Conservation (phyloP, 2,888 invertebrate species). For the Epinotia demarniana region DNA sequence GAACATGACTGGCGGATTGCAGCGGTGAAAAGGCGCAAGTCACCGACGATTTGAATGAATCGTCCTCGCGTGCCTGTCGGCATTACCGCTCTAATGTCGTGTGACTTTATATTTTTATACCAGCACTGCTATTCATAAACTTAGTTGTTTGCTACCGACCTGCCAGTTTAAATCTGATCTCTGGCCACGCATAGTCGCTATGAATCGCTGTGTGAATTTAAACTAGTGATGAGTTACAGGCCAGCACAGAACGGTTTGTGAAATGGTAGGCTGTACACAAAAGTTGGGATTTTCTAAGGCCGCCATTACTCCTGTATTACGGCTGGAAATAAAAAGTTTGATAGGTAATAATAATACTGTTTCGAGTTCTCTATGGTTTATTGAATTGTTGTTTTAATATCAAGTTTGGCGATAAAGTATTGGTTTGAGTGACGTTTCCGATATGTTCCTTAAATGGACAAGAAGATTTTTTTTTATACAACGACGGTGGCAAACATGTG, state of each 20-base stretch:
- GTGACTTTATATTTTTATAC: slow-evolving; percentile 55
- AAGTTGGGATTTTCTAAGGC: slow-evolving; percentile 36
- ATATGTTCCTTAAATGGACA: too few relatives aligned
- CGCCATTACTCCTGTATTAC: slow-evolving; percentile 31
- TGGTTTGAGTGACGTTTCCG: too few relatives aligned
- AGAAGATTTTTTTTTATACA: too few relatives aligned
- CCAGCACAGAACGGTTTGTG: background rate
- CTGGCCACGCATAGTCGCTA: too few relatives aligned
- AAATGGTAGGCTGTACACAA: slow-evolving; percentile 44
- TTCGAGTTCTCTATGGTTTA: slow-evolving; percentile 18
- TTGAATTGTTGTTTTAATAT: slow-evolving; percentile 20
- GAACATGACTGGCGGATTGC: slow-evolving; percentile 17
- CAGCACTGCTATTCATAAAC: slow-evolving; percentile 9
- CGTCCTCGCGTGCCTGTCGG: slow-evolving; percentile 72
- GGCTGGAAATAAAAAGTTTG: slow-evolving; percentile 31
- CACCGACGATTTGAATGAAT: slow-evolving; percentile 79
- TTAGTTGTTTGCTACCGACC: background rate
- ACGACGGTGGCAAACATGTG: too few relatives aligned
- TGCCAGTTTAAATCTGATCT: too few relatives aligned
- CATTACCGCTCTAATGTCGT: slow-evolving; percentile 63
- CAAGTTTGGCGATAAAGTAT: background rate
- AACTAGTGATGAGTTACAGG: background rate
- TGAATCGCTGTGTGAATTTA: too few relatives aligned
- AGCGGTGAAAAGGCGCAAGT: slow-evolving; percentile 55
- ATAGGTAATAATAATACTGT: background rate